Evolutionary conservation across 2,888 invertebrate genomes (phyloP).

Genomic region (Pandemis cinnamomeana): DNA sequence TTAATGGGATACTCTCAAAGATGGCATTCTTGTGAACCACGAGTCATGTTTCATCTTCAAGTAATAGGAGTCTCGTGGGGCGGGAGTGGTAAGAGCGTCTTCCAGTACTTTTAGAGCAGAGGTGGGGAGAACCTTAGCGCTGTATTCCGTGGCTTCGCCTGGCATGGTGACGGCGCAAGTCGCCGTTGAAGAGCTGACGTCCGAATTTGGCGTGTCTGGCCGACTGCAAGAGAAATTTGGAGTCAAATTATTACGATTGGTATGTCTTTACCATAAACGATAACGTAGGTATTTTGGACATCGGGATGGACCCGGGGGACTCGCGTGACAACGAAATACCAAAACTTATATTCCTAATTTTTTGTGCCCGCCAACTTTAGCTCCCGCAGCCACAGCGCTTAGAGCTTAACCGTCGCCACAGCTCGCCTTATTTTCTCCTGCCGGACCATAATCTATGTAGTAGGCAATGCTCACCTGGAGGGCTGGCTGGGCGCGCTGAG

Average conservation of each 20-base stretch:
- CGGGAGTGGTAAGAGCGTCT: constrained; percentile 84
- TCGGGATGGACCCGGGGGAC: too few relatives aligned
- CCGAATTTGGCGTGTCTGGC: constrained; percentile 79
- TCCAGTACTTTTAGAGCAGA: constrained; percentile 86
- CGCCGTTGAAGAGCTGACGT: constrained; percentile 70
- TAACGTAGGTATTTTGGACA: too few relatives aligned
- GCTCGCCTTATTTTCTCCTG: too few relatives aligned
- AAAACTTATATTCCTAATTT: too few relatives aligned
- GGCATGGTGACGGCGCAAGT: constrained; percentile 82
- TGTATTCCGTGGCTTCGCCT: constrained; percentile 86
- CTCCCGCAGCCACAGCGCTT: too few relatives aligned
- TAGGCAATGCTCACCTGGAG: constrained; percentile 60
- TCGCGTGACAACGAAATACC: too few relatives aligned
- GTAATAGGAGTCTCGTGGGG: constrained; percentile 83
- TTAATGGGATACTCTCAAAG: constrained; percentile 71
- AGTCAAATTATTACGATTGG: background rate
- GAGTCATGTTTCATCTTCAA: constrained; percentile 80
- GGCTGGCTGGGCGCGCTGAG: constrained; percentile 73
- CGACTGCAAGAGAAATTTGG: constrained; percentile 60
- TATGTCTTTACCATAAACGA: too few relatives aligned
- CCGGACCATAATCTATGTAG: too few relatives aligned
- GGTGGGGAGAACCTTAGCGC: constrained; percentile 86
- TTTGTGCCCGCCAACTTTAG: too few relatives aligned
- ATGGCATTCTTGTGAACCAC: constrained; percentile 82
- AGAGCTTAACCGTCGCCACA: too few relatives aligned